Evolutionary conservation across 2,888 invertebrate species (phyloP).

Genomic region (Alentia gelatinosa): DNA sequence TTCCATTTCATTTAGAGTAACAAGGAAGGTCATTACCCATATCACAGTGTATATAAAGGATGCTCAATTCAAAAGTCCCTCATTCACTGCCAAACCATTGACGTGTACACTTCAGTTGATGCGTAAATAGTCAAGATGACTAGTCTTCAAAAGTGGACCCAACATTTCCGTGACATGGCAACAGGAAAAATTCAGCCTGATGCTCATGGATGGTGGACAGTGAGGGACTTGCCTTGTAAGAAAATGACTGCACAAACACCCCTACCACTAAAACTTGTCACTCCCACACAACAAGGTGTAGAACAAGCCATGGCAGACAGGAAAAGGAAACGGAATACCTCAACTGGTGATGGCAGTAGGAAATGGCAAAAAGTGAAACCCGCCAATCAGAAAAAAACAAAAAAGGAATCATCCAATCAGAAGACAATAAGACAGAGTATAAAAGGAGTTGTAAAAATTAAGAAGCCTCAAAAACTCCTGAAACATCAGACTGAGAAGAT

Average conservation of each 20-base stretch:
- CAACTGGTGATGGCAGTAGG: not conserved
- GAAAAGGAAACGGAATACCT: not conserved
- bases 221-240: not conserved
- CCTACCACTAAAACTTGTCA: not conserved
- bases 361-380: not conserved
- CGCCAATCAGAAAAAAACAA: not conserved
- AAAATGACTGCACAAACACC: not conserved
- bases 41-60: not conserved
- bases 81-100: not conserved
- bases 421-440: not conserved
- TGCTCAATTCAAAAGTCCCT: not conserved
- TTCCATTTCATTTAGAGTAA: not conserved
- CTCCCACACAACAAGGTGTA: constrained; percentile 7
- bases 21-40: not conserved
- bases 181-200: not conserved
- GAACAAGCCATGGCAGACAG: not conserved
- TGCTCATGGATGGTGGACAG: not conserved
- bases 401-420: no score
- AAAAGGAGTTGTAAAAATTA: not conserved
- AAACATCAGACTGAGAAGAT: not conserved
- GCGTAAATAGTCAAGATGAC: not conserved
- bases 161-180: not conserved
- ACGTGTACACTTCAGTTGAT: constrained; percentile 28
- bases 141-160: not conserved
- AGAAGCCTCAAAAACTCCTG: not conserved